phyloP scores from a whole-genome alignment of 1,140 invertebrate species.

The Brachionus sp. region DNA sequence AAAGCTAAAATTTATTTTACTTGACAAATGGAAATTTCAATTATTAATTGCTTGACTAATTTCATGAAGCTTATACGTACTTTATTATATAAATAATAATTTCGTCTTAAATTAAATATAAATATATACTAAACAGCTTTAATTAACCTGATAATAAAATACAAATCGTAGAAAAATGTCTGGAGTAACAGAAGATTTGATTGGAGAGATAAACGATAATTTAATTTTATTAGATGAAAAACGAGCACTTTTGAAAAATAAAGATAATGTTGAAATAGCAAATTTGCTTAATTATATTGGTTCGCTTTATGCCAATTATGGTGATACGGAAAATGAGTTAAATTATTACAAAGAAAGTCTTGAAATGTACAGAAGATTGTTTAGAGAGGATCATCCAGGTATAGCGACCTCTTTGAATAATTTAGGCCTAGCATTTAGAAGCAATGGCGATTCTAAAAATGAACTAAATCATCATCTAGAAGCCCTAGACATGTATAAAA shows the following conservation, averaged over 20 bases:
- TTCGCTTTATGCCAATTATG: background rate
- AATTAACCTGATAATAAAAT: background rate
- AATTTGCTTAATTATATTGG: slow-evolving; percentile 18
- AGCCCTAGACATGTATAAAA: slow-evolving; percentile 32
- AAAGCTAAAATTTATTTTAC: background rate
- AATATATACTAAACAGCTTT: background rate
- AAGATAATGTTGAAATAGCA: background rate
- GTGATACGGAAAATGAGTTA: slow-evolving; percentile 11
- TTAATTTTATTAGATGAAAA: background rate
- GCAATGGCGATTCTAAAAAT: slow-evolving; percentile 3
- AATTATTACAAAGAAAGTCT: slow-evolving; percentile 31
- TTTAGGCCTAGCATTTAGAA: background rate
- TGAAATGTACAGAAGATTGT: slow-evolving; percentile 11
- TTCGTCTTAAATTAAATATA: background rate
- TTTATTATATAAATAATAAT: background rate
- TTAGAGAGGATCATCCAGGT: background rate
- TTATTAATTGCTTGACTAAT: background rate
- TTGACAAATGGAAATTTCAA: background rate
- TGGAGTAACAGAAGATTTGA: background rate
- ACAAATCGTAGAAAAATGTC: background rate
- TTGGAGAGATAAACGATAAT: background rate
- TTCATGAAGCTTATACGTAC: background rate
- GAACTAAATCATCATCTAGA: slow-evolving; percentile 21
- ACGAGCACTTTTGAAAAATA: background rate
- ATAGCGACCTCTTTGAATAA: slow-evolving; percentile 34